Conservation (phyloP, 2,113 vertebrate species). For the Sander vitreus region DNA sequence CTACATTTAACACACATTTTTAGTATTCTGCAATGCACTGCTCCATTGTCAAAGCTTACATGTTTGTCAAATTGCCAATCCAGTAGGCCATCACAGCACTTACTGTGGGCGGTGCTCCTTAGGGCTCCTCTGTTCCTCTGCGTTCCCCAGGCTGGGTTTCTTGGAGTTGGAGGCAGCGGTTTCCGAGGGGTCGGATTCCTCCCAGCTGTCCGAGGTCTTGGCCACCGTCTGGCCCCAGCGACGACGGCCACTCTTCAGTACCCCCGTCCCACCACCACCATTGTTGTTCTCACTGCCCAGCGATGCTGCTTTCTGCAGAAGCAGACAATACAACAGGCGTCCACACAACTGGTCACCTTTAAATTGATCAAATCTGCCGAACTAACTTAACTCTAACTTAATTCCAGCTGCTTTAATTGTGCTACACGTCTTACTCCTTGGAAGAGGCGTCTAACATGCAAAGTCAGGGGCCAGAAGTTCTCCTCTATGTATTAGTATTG, state of each 20-base stretch:
- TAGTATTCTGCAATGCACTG: background rate
- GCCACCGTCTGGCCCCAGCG: conserved; percentile 92
- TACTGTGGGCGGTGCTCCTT: conserved; percentile 80
- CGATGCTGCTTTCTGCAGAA: conserved; percentile 82
- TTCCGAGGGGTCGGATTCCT: conserved; percentile 87
- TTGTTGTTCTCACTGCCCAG: conserved; percentile 77
- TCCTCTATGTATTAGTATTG: background rate
- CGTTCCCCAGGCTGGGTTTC: conserved; percentile 86
- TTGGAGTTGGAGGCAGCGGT: conserved; percentile 89
- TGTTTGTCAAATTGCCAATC: background rate
- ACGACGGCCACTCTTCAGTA: conserved; percentile 88
- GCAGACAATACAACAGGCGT: background rate
- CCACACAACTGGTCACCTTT: background rate
- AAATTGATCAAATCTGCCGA: background rate
- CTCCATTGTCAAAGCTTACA: background rate
- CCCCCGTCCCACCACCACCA: conserved; percentile 25
- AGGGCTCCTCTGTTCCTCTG: conserved; percentile 85
- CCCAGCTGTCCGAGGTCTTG: conserved; percentile 90
- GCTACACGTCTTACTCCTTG: background rate
- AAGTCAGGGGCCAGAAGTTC: background rate
- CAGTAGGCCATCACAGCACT: conserved; percentile 22
- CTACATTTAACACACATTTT: background rate
- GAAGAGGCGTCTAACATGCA: background rate
- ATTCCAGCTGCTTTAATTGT: background rate
- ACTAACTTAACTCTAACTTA: background rate